A percentile compares a stretch with the other conserved stretches of the same genome.
These are phyloP conservation scores for Heterodera carotae DNA, from an alignment of 1,140 invertebrate genomes.

Conservation along the genomic window DNA sequence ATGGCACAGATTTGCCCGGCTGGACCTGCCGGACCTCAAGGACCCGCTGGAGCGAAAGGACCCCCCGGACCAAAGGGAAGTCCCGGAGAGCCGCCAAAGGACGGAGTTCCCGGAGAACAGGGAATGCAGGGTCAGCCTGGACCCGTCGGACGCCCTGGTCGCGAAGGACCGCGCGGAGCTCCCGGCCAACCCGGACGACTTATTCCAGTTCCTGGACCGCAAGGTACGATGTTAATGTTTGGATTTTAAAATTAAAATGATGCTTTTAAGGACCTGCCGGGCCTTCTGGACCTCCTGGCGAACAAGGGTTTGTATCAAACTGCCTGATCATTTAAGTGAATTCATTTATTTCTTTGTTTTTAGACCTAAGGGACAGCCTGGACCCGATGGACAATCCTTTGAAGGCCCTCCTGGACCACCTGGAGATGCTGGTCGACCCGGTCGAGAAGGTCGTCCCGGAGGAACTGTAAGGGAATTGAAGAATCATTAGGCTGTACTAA, in stretches of 20 bases:
- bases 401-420: constrained; percentile 59
- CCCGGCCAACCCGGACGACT: constrained; percentile 60
- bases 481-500: no score
- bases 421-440: constrained; percentile 44
- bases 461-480: constrained; percentile 20
- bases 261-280: constrained; percentile 30
- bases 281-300: constrained; percentile 43
- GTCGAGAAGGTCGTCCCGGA: constrained; percentile 47
- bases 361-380: constrained; percentile 56
- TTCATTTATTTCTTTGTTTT: no score
- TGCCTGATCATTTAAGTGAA: neutral
- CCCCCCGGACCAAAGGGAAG: constrained; percentile 54
- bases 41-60: constrained; percentile 53
- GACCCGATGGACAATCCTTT: constrained; percentile 62
- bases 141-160: constrained; percentile 60
- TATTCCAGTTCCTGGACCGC: constrained; percentile 64
- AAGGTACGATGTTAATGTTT: constrained; percentile 44
- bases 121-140: constrained; percentile 64
- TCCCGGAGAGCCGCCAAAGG: constrained; percentile 46
- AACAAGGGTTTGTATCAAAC: constrained; percentile 28
- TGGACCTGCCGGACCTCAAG: constrained; percentile 58
- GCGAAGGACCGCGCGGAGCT: constrained; percentile 64
- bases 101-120: constrained; percentile 55
- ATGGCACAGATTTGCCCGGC: constrained; percentile 48
- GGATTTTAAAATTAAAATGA: neutral